These are phyloP conservation scores for Albula goreensis DNA, from an alignment of 2,113 vertebrate species.

Conservation along the genomic window DNA sequence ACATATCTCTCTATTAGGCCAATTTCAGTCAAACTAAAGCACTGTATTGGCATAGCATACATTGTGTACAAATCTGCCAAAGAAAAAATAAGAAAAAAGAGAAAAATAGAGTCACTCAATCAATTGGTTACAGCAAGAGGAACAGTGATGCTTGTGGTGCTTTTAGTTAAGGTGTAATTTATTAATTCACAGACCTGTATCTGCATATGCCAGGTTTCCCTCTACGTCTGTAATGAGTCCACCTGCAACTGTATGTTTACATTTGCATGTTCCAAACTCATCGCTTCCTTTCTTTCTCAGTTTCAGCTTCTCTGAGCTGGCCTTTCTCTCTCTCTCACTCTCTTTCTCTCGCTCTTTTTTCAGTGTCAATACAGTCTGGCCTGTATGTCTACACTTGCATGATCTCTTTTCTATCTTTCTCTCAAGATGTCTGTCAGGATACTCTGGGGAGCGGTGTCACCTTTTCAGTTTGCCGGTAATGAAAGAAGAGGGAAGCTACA, in stretches of 20 bases:
- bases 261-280: not conserved
- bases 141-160: not conserved
- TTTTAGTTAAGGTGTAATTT: not conserved
- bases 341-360: not conserved
- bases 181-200: not conserved
- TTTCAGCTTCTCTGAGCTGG: not conserved
- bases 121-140: not conserved
- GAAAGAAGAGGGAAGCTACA: constrained; percentile 74
- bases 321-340: not conserved
- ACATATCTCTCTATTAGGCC: no score
- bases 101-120: not conserved
- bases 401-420: not conserved
- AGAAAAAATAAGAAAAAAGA: not conserved
- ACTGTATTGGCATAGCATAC: no score
- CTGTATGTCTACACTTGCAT: not conserved
- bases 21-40: no score
- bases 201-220: not conserved
- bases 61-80: no score
- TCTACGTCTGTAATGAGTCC: not conserved
- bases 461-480: constrained; percentile 78
- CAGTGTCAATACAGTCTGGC: not conserved
- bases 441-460: constrained; percentile 86
- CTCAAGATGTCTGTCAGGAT: constrained; percentile 75
- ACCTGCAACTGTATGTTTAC: not conserved
- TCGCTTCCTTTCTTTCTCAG: not conserved